Evolutionary conservation across 2,797 vertebrate genomes (phyloP).

Genomic region (Sus cebifrons): DNA sequence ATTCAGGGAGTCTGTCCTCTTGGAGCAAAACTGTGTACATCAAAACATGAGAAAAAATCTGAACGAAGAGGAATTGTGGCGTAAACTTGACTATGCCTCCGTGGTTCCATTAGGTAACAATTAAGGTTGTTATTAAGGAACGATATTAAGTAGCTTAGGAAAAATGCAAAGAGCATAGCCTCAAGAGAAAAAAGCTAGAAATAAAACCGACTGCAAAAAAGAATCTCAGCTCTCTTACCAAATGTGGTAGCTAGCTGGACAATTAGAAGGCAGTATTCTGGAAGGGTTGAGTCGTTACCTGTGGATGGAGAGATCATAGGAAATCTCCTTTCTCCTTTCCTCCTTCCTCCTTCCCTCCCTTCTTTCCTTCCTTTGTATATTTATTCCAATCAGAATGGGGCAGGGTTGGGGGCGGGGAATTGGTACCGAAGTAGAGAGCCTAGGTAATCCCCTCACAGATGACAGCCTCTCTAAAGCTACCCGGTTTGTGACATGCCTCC

Average conservation of each 20-base stretch:
- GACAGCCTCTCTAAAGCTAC: background rate
- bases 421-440: background rate
- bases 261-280: background rate
- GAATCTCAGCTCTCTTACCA: background rate
- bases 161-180: background rate
- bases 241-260: background rate
- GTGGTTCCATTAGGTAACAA: background rate
- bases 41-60: background rate
- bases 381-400: background rate
- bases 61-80: background rate
- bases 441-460: background rate
- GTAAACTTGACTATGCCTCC: background rate
- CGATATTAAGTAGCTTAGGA: background rate
- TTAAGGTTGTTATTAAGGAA: background rate
- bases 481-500: background rate
- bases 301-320: background rate
- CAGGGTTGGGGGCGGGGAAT: too few relatives aligned
- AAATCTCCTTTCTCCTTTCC: background rate
- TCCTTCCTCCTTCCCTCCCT: background rate
- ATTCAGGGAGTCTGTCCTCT: background rate
- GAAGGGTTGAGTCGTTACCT: conserved; percentile 29
- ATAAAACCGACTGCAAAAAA: conserved; percentile 11
- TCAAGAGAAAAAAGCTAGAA: background rate
- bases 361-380: background rate
- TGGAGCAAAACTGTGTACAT: background rate